A percentile compares a stretch with the other conserved stretches of the same genome.
Conservation (phyloP, 2,888 invertebrate species). For the Ashinkailepas kermadecensis region DNA sequence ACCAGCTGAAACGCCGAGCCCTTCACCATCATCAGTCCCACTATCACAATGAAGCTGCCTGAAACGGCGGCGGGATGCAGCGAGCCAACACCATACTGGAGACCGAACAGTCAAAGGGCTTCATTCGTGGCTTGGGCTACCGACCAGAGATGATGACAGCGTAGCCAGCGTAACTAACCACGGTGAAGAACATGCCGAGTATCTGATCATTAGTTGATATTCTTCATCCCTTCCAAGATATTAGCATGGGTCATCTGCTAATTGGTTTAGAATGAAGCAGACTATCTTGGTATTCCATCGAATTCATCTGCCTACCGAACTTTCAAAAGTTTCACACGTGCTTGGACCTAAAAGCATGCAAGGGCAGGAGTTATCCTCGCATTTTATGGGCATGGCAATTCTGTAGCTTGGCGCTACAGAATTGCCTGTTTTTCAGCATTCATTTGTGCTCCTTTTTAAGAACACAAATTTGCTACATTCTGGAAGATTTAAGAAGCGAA, state of each 20-base stretch:
- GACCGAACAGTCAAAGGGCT: background rate
- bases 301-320: too few species aligned
- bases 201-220: too few species aligned
- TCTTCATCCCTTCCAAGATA: too few species aligned
- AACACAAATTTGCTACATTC: background rate
- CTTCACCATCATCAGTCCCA: constrained; percentile 12
- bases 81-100: background rate
- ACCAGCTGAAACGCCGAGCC: constrained; percentile 10
- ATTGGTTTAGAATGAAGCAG: too few species aligned
- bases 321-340: too few species aligned
- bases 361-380: too few species aligned
- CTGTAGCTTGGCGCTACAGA: background rate
- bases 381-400: background rate
- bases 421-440: background rate
- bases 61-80: background rate
- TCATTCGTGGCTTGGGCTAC: background rate
- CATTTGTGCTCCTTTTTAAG: background rate
- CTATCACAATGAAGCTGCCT: constrained; percentile 2
- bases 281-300: too few species aligned
- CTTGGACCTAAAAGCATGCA: too few species aligned
- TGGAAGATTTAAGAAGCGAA: background rate
- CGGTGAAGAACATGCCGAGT: too few species aligned
- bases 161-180: too few species aligned
- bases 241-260: too few species aligned
- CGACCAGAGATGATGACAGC: background rate